Evolutionary conservation across 2,888 invertebrate genomes (phyloP), one percentile per base, ranked within the genome.

Genomic region (Liodrosophila aerea): DNA sequence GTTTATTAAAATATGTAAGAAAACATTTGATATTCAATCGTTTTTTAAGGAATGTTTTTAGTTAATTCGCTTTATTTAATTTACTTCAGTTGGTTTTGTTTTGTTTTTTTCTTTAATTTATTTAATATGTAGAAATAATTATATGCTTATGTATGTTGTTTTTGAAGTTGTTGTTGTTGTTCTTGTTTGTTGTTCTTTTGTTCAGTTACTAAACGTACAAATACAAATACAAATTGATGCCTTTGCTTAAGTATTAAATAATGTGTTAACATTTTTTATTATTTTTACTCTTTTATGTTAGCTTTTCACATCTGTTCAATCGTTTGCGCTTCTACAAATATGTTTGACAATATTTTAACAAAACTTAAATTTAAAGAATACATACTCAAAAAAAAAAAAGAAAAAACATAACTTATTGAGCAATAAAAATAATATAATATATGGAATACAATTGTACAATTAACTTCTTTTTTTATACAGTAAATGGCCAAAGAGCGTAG

Each of bases 241-340:
- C 29, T 39, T 56, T 12, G 41, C 43, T 47, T 64, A 51, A 45
- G 16, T 51, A 44, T 61, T 45, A 43, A n/a, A 58, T 45, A 52
- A 51, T 67, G 60, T 83, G 68, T 82, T 73, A 77, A 76, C 85
- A 82, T 74, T 73, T 62, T 37, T 30, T 39, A 30, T 18, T 22
- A 4, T 13, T 45, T 18, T 12, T 43, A n/a, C n/a, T n/a, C n/a
- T 39, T 13, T 33, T 47, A 8, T 5, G 9, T 33, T 11, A 4
- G 9, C 9, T 4, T 47, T 47, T 40, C 41, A 5, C 22, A 5
- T 22, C 37, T 29, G n/a, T 39, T 36, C 39, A 40, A 29, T 47
- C 45, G 34, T 53, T 50, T 49, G 45, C 36, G 22, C 49, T 30
- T 51, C 46, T 49, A 34, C 18, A 30, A 33, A 33, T 43, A 44